Conservation (phyloP, 1,140 invertebrate genomes). For the Agrypnia vestita region DNA sequence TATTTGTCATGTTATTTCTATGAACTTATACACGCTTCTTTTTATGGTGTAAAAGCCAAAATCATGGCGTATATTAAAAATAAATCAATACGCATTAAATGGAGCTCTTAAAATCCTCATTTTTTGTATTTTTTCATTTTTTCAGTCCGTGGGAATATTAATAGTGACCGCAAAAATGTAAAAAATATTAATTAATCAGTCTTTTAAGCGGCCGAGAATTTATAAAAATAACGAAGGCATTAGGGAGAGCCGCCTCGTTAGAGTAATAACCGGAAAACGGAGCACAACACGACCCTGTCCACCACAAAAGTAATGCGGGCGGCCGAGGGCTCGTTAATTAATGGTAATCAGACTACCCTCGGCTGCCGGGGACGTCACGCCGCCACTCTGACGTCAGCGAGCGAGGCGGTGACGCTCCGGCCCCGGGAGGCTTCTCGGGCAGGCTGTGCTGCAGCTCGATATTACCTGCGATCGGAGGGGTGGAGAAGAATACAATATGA, state of each 20-base stretch:
- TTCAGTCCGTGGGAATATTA: too few species aligned
- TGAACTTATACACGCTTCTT: too few species aligned
- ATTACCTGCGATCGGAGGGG: too few species aligned
- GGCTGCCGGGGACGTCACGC: background rate
- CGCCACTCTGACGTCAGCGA: background rate
- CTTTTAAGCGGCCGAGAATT: background rate
- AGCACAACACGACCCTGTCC: background rate
- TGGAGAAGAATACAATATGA: too few species aligned
- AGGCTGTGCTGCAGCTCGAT: background rate
- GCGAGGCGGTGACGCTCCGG: background rate
- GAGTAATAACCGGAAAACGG: background rate
- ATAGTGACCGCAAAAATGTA: too few species aligned
- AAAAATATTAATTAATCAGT: too few species aligned
- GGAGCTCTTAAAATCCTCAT: too few species aligned
- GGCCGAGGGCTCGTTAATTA: conserved; percentile 10
- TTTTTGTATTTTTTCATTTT: too few species aligned
- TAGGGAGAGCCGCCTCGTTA: background rate
- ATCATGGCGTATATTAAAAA: too few species aligned
- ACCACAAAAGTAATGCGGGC: background rate
- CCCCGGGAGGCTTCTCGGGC: background rate
- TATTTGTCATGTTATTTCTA: too few species aligned
- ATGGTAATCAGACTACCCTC: conserved; percentile 27
- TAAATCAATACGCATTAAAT: too few species aligned
- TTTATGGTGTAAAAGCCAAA: too few species aligned
- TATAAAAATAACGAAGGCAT: background rate